Evolutionary conservation across 2,888 invertebrate genomes (phyloP).

Genomic region (Xanthorhoe designata): DNA sequence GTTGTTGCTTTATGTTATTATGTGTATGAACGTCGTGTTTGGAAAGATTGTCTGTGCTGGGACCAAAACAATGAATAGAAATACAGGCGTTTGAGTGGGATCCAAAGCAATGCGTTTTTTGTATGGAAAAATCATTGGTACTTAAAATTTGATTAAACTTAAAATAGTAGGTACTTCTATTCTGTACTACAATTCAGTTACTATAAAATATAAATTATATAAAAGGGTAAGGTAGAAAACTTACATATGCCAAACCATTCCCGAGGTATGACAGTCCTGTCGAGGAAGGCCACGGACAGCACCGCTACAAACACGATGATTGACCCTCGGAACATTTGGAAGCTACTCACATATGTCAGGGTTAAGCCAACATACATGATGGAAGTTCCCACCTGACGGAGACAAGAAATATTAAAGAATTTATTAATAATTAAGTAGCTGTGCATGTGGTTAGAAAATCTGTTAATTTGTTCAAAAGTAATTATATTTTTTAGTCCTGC

Average conservation of each 20-base stretch:
- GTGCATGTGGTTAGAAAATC: no score
- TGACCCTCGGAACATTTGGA: slow-evolving; percentile 97
- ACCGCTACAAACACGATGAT: slow-evolving; percentile 96
- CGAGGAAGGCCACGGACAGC: slow-evolving; percentile 92
- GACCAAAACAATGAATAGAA: slow-evolving; percentile 11
- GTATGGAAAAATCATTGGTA: background rate
- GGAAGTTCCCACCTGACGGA: slow-evolving; percentile 89
- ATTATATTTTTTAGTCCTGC: no score
- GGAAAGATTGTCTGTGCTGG: slow-evolving; percentile 15
- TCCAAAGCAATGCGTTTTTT: background rate
- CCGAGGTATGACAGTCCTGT: slow-evolving; percentile 86
- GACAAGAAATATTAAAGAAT: background rate
- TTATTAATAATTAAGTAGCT: no score
- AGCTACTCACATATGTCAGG: slow-evolving; percentile 96
- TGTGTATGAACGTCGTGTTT: slow-evolving; percentile 20
- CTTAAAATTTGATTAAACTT: no score
- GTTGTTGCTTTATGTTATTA: slow-evolving; percentile 13
- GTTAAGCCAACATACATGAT: slow-evolving; percentile 96
- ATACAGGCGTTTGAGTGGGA: background rate
- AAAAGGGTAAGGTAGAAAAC: slow-evolving; percentile 35
- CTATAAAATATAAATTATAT: background rate
- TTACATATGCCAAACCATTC: slow-evolving; percentile 92
- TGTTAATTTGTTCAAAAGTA: no score
- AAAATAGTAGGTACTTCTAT: no score
- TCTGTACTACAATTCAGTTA: no score